Percentiles rank a stretch among this genome's conserved stretches.
Conservation (phyloP, 2,888 invertebrate species). For the Heterodera filipjevi region DNA sequence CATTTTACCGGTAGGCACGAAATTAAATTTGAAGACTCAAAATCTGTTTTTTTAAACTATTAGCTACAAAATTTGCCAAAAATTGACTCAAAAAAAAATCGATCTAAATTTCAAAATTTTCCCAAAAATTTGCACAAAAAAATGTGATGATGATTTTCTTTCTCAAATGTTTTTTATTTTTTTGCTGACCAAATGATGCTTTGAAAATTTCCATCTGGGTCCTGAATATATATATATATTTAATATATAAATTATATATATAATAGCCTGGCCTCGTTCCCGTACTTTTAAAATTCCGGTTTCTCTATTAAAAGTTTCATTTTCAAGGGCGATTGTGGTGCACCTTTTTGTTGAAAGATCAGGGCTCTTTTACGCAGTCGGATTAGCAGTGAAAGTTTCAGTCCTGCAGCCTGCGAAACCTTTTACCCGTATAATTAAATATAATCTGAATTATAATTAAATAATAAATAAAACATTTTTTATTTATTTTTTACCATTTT, state of each 20-base stretch:
- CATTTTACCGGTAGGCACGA: neutral
- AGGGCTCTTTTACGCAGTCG: neutral
- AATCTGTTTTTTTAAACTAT: neutral
- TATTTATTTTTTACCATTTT: too few species aligned
- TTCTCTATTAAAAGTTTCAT: neutral
- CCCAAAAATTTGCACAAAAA: neutral
- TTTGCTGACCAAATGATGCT: too few species aligned
- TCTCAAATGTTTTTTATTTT: too few species aligned
- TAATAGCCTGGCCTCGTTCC: too few species aligned
- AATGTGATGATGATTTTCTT: too few species aligned
- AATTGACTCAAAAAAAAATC: neutral
- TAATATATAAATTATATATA: too few species aligned
- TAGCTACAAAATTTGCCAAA: too few species aligned
- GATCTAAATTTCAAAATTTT: neutral
- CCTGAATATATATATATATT: too few species aligned
- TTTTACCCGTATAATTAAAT: neutral
- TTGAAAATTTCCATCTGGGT: too few species aligned
- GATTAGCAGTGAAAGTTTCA: neutral
- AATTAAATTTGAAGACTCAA: neutral
- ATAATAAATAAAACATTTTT: too few species aligned
- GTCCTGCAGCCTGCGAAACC: neutral
- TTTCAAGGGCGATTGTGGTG: neutral
- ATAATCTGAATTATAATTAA: neutral
- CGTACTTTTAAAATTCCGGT: too few species aligned
- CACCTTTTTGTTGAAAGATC: neutral